Percentiles rank a stretch among this genome's conserved stretches.
Evolutionary conservation across 1,140 invertebrate species (phyloP).

Genomic region (Oedothorax gibbosus): DNA sequence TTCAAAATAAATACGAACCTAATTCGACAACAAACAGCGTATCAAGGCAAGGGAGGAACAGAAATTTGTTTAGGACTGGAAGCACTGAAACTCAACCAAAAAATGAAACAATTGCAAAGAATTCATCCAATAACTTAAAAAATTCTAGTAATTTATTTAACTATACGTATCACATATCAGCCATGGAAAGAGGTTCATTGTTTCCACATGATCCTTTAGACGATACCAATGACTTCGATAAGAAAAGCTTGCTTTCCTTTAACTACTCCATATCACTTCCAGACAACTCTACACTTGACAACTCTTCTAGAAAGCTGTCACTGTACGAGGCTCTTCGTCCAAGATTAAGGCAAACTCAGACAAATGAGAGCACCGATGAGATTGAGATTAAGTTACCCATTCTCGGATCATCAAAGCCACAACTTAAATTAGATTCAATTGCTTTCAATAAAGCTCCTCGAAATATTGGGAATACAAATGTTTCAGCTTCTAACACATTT

Average conservation of each 20-base stretch:
- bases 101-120: background rate
- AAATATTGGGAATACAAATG: too few species aligned
- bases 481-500: too few species aligned
- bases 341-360: background rate
- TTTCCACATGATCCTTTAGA: slow-evolving; percentile 29
- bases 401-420: background rate
- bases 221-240: background rate
- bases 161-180: slow-evolving; percentile 32
- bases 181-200: slow-evolving; percentile 24
- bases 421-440: too few species aligned
- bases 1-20: background rate
- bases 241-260: background rate
- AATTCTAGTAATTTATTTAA: slow-evolving; percentile 15
- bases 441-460: too few species aligned
- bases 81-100: background rate
- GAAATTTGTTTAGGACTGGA: background rate
- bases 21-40: background rate
- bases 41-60: background rate
- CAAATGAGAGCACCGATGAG: background rate
- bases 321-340: slow-evolving; percentile 33
- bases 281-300: background rate
- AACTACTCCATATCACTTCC: background rate
- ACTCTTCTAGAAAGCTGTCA: background rate
- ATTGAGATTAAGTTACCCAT: background rate
- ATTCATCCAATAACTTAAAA: background rate